Percentiles rank a stretch among this genome's conserved stretches.
Evolutionary conservation across 2,888 invertebrate genomes (phyloP).

Genomic region (Erebia epiphron): DNA sequence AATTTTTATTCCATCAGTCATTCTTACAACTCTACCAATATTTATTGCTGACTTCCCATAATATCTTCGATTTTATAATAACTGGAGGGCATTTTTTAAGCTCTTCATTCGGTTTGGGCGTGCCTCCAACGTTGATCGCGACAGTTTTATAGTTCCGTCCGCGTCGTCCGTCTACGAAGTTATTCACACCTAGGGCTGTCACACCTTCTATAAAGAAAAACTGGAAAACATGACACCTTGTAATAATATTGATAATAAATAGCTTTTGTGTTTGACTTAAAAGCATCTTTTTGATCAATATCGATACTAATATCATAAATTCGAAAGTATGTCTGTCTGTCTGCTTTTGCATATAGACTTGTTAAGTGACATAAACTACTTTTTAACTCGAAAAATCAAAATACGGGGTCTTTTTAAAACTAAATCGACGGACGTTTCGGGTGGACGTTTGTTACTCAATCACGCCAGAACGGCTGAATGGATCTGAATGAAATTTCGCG

Average conservation of each 20-base stretch:
- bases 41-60: conserved; percentile 31
- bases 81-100: neutral
- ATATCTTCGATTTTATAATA: conserved; percentile 16
- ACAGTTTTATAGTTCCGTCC: conserved; percentile 28
- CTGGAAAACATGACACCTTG: too few relatives aligned
- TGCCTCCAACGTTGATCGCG: conserved; percentile 19
- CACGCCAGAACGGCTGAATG: too few relatives aligned
- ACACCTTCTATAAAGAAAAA: too few relatives aligned
- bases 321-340: too few relatives aligned
- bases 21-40: conserved; percentile 27
- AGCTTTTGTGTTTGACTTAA: too few relatives aligned
- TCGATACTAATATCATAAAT: neutral
- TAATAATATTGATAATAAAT: too few relatives aligned
- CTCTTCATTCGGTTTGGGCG: conserved; percentile 25
- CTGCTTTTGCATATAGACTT: neutral
- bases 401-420: too few relatives aligned
- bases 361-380: too few relatives aligned
- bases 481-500: too few relatives aligned
- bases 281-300: neutral
- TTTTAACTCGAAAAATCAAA: too few relatives aligned
- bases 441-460: too few relatives aligned
- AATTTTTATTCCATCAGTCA: conserved; percentile 19
- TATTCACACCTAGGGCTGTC: conserved; percentile 13
- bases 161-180: conserved; percentile 35
- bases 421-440: too few relatives aligned